These are phyloP conservation scores for Limnephilus lunatus DNA, from an alignment of 2,888 invertebrate genomes.

Conservation along the genomic window DNA sequence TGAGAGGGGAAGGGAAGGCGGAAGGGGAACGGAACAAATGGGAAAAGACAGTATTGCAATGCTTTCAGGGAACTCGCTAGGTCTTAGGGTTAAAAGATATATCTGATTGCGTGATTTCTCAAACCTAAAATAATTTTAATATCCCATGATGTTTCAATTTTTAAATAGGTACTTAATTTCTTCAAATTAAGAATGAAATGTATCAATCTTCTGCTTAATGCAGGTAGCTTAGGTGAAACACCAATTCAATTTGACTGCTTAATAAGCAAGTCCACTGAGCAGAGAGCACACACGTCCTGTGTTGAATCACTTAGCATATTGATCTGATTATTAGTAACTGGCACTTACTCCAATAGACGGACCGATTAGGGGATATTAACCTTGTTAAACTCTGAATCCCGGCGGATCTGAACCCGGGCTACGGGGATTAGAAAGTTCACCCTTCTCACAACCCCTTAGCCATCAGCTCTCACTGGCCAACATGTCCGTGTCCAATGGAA, in stretches of 20 bases:
- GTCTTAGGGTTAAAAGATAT: no score
- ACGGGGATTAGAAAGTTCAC: constrained; percentile 61
- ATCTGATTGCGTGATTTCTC: no score
- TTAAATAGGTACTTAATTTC: no score
- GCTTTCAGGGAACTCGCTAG: no score
- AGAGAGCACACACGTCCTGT: neutral
- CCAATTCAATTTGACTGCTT: neutral
- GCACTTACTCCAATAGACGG: neutral
- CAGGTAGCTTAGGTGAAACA: neutral
- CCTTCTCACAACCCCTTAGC: constrained; percentile 38
- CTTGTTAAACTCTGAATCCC: constrained; percentile 28
- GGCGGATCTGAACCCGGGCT: constrained; percentile 54
- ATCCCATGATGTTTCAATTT: no score
- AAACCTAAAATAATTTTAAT: no score
- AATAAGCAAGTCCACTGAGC: neutral
- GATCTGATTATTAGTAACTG: constrained; percentile 1
- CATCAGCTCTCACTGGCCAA: neutral
- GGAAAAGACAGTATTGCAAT: no score
- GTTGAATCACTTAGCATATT: constrained; percentile 7
- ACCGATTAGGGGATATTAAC: constrained; percentile 19
- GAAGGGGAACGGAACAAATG: no score
- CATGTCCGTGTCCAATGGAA: neutral
- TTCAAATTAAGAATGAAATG: neutral
- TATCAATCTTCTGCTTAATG: neutral
- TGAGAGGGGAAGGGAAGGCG: no score